Evolutionary conservation across 2,797 vertebrate species (phyloP), one percentile per base, ranked within the genome.

Genomic region (Sebastes iracundus): DNA sequence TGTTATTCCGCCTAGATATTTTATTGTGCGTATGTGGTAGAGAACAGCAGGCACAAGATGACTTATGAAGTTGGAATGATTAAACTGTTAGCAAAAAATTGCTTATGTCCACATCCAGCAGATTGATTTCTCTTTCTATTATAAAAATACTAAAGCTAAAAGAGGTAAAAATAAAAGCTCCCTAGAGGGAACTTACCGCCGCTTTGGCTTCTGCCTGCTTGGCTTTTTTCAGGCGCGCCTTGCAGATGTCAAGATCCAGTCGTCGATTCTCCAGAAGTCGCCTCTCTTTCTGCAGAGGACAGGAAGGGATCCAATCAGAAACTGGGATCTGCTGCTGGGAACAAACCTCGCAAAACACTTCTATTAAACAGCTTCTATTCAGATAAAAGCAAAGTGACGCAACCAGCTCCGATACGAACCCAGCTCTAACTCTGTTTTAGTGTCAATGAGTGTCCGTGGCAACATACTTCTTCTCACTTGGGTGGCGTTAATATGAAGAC

Each of bases 191-290:
- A 38, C 35, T 42, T 42, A 49, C 46, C 89, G 97, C 95, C 78
- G 98, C 97, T 93, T 98, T 99, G 55, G 97, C 97, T 84, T 99
- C 98, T 0, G 98, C 97, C 4, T 95, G 95, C 90, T 98, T 99
- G 65, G 98, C 97, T 79, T 99, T 99, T 94, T 98, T 99, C 90
- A 99, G 25, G 2, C 98, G 94, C 0, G 98, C 97, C 90, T 99
- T 99, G 95, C 97, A 97, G 89, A 97, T 97, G 2, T 99, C 98
- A 42, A 99, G 93, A 72, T 99, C 98, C 69, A 99, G 95, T 1
- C 98, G 96, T 0, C 97, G 96, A 88, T 99, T 99, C 92, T 99
- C 96, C 76, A 99, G 93, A 63, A 99, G 96, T 55, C 97, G 95
- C 65, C 96, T 87, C 90, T 99, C 98, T 92, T 98, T 99, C 98